A percentile compares a stretch with the other conserved stretches of the same genome.
These are phyloP conservation scores for Calliphora vomitoria DNA, from an alignment of 2,888 invertebrate species.

Conservation along the genomic window DNA sequence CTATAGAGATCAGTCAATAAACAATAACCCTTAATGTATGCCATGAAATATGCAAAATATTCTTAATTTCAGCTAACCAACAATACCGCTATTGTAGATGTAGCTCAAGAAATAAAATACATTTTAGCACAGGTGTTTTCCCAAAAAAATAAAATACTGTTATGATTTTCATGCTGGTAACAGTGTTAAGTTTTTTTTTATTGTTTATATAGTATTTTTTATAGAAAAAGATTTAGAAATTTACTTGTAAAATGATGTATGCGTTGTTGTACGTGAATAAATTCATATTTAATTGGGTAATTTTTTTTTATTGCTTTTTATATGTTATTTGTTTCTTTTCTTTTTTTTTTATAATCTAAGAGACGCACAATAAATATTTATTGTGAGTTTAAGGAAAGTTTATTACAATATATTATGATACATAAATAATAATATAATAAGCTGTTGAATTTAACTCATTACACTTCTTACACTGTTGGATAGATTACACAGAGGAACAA, in stretches of 20 bases:
- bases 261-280: constrained; percentile 29
- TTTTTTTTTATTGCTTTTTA: background rate
- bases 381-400: background rate
- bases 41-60: background rate
- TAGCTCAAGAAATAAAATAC: constrained; percentile 9
- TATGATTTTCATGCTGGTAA: constrained; percentile 5
- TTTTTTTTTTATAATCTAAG: background rate
- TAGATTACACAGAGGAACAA: no score
- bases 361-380: constrained; percentile 27
- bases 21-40: background rate
- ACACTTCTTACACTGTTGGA: no score
- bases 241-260: constrained; percentile 22
- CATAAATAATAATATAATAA: no score
- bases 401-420: no score
- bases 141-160: constrained; percentile 2
- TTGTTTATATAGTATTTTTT: background rate
- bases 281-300: constrained; percentile 37
- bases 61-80: background rate
- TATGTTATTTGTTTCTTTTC: background rate
- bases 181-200: background rate
- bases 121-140: constrained; percentile 14
- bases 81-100: background rate
- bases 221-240: constrained; percentile 25
- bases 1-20: no score
- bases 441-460: no score